phyloP scores from a whole-genome alignment of 2,888 invertebrate species.

The Nowickia ferox region DNA sequence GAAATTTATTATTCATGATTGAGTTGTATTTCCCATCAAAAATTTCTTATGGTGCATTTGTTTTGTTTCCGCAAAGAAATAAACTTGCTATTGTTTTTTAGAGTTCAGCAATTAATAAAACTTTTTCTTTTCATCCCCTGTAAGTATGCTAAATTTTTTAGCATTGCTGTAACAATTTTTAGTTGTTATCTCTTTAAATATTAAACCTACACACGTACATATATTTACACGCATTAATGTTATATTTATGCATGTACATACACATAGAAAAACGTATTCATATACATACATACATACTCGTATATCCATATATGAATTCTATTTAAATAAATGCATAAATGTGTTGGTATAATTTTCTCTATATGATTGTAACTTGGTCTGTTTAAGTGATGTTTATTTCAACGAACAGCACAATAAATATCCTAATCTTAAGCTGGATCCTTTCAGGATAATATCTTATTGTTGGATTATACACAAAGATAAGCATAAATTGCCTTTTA shows the following conservation, averaged over 20 bases:
- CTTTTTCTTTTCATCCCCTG: background rate
- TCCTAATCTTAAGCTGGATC: constrained; percentile 65
- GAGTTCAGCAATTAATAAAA: background rate
- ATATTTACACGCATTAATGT: constrained; percentile 17
- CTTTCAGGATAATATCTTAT: constrained; percentile 68
- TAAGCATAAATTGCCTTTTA: constrained; percentile 52
- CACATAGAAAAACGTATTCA: too few species aligned
- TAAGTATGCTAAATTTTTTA: constrained; percentile 24
- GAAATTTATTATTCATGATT: too few species aligned
- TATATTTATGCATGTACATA: background rate
- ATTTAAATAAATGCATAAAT: constrained; percentile 24
- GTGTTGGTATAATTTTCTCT: constrained; percentile 17
- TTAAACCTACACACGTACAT: constrained; percentile 10
- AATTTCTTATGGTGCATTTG: too few species aligned
- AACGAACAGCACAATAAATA: constrained; percentile 65
- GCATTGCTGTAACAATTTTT: constrained; percentile 7
- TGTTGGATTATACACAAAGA: constrained; percentile 67
- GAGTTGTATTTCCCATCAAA: too few species aligned
- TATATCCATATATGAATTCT: constrained; percentile 22
- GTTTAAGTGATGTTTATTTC: constrained; percentile 61
- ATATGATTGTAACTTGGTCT: constrained; percentile 51
- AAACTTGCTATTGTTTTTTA: too few species aligned
- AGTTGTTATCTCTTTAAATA: constrained; percentile 34
- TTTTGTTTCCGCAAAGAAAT: too few species aligned
- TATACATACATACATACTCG: background rate